Evolutionary conservation across 2,888 invertebrate genomes (phyloP), one percentile per base, ranked within the genome.

Genomic region (Elmis aenea): DNA sequence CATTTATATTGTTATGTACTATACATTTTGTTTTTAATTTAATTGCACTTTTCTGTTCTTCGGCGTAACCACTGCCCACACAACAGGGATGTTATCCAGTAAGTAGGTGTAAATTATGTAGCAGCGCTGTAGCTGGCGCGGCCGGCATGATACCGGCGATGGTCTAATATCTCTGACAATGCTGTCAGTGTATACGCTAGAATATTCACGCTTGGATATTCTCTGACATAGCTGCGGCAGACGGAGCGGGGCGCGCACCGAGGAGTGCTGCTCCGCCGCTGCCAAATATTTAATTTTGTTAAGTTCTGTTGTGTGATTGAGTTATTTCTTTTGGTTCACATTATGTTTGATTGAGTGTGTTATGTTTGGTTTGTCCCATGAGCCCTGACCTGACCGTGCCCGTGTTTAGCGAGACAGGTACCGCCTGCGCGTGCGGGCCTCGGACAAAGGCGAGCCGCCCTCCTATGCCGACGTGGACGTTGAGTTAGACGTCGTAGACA

Each of bases 401-500:
- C 79, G 77, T 81, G 77, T 80, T 76, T 84, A 93, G 93, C 87
- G 91, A 77, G 92, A 91, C 81, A 88, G 86, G 81, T 93, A 92
- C 77, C 87, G 88, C 70, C 85, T 95, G 75, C 86, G 85, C 76
- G 94, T 95, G 71, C 88, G 88, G 74, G 95, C 95, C 72, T 89
- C 89, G 71, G 96, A 96, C 82, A 82, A 85, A 75, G 95, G 95
- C 71, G 81, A 77, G 70, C 87, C 88, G 70, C 85, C 88, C 70
- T 86, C 90, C 73, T 84, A 82, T 73, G 91, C 93, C 73, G 91
- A 91, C 76, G 95, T 93, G 75, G 91, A 90, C 76, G 93, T 95
- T 75, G 88, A 90, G 73, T 88, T 96, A 81, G 92, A 91, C 80
- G 92, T 96, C 75, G 94, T 94, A 76, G 92, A 90, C 83, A 84